Evolutionary conservation across 2,888 invertebrate species (phyloP).

Genomic region (Drosophila pseudotalamancana): DNA sequence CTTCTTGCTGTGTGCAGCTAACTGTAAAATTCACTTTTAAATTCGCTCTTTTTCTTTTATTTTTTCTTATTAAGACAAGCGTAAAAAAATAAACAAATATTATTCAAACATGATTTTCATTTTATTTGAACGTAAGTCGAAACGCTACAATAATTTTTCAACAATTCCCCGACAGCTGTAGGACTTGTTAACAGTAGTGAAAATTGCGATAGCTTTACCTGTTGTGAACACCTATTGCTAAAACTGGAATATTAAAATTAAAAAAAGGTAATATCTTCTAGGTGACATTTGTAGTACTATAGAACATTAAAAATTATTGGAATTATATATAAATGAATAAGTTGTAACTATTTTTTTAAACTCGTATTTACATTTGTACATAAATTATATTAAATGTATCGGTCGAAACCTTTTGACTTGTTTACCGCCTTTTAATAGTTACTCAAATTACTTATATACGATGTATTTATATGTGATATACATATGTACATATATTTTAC

Average conservation of each 20-base stretch:
- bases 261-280: not conserved
- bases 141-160: constrained; percentile 56
- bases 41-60: constrained; percentile 24
- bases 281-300: not conserved
- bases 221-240: constrained; percentile 2
- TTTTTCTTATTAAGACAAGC: constrained; percentile 17
- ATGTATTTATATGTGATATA: too few relatives aligned
- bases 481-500: constrained; percentile 21
- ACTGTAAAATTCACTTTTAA: constrained; percentile 65
- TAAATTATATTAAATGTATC: too few relatives aligned
- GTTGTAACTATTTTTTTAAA: too few relatives aligned
- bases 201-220: constrained; percentile 1
- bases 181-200: constrained; percentile 6
- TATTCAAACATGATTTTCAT: constrained; percentile 48
- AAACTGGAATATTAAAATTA: not conserved
- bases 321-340: too few relatives aligned
- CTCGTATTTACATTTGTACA: too few relatives aligned
- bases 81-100: constrained; percentile 35
- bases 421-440: not conserved
- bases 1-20: constrained; percentile 51
- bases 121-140: constrained; percentile 50
- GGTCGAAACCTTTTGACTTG: not conserved
- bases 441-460: not conserved
- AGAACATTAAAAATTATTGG: too few relatives aligned
- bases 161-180: constrained; percentile 22